Percentiles rank a stretch among this genome's conserved stretches.
Evolutionary conservation across 2,797 vertebrate genomes (phyloP).

Genomic region (Balearica regulorum): DNA sequence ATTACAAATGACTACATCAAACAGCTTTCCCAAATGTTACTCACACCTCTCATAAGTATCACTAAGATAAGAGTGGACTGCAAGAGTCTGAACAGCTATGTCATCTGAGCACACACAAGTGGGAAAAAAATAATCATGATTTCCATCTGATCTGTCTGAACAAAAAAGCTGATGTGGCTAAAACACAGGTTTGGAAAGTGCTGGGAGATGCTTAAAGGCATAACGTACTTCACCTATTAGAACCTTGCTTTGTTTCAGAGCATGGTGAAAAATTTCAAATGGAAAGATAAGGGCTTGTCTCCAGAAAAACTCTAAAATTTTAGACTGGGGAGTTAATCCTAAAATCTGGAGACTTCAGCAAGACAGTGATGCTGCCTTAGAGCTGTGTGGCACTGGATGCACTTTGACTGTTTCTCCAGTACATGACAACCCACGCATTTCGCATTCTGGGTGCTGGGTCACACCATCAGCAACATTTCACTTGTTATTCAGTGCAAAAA

Average conservation of each 20-base stretch:
- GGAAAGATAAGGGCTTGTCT: neutral
- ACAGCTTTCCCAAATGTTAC: neutral
- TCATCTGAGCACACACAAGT: neutral
- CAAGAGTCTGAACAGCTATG: neutral
- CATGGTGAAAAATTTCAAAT: neutral
- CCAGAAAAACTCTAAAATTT: neutral
- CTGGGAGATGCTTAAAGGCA: neutral
- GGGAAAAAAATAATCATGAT: neutral
- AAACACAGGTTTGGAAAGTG: slow-evolving; percentile 9
- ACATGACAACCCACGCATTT: neutral
- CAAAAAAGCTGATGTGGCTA: neutral
- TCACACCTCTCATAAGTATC: slow-evolving; percentile 10
- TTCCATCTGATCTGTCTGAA: neutral
- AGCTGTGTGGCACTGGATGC: neutral
- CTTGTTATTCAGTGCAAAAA: slow-evolving; percentile 12
- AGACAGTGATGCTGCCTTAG: neutral
- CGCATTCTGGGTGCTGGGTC: neutral
- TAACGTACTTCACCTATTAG: neutral
- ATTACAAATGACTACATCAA: neutral
- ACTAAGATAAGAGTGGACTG: neutral
- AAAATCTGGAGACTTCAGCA: slow-evolving; percentile 22
- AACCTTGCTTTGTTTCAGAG: neutral
- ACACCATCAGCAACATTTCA: neutral
- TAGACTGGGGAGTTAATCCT: neutral
- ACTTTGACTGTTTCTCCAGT: neutral